Conservation (phyloP, 2,888 invertebrate genomes). For the Heliconius hortense region DNA sequence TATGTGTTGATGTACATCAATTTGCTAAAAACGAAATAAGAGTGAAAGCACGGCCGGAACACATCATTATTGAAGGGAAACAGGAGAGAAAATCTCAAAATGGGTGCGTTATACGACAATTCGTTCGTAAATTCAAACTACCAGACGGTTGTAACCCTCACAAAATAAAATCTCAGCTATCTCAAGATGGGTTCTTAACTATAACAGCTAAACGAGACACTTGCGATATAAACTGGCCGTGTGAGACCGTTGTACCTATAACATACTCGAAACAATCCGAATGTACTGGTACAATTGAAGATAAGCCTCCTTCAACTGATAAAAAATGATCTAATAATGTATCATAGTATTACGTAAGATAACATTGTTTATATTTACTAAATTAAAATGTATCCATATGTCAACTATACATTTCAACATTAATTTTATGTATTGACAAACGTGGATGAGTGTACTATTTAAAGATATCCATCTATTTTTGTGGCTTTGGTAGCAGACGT, state of each 20-base stretch:
- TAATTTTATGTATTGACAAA: slow-evolving; percentile 24
- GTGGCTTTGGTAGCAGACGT: neutral
- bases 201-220: slow-evolving; percentile 58
- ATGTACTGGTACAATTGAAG: slow-evolving; percentile 27
- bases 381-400: neutral
- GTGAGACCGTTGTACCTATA: slow-evolving; percentile 56
- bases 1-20: slow-evolving; percentile 61
- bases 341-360: neutral
- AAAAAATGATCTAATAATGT: slow-evolving; percentile 17
- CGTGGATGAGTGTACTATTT: slow-evolving; percentile 4
- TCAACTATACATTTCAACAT: neutral
- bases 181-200: slow-evolving; percentile 61
- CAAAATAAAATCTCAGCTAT: slow-evolving; percentile 55
- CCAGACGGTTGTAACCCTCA: slow-evolving; percentile 62
- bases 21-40: slow-evolving; percentile 64
- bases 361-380: neutral
- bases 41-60: slow-evolving; percentile 65
- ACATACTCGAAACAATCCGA: slow-evolving; percentile 38
- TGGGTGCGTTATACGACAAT: slow-evolving; percentile 59
- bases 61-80: slow-evolving; percentile 67
- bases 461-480: slow-evolving; percentile 24
- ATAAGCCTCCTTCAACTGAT: slow-evolving; percentile 24
- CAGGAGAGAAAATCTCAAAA: slow-evolving; percentile 61
- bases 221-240: slow-evolving; percentile 51
- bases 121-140: slow-evolving; percentile 64